phyloP scores from a whole-genome alignment of 2,888 invertebrate genomes.

The Lordiphosa fenestrarum region DNA sequence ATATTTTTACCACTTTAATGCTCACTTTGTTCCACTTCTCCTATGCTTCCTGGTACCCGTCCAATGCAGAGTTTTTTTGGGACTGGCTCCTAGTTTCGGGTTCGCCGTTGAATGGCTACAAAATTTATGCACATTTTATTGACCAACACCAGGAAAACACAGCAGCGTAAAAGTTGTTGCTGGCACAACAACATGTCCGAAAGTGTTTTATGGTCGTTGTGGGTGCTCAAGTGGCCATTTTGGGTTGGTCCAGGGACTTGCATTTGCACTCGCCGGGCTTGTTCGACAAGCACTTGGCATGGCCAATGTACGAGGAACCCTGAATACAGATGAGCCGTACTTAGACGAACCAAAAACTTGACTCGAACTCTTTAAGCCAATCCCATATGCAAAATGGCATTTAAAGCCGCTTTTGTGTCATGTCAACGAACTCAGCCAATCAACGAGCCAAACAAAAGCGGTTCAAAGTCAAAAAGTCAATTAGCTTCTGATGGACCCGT shows the following conservation, averaged over 20 bases:
- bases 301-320: conserved; percentile 28
- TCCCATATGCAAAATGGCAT: conserved; percentile 18
- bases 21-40: conserved; percentile 29
- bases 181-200: conserved; percentile 68
- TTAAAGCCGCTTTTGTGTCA: conserved; percentile 20
- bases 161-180: conserved; percentile 38
- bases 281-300: conserved; percentile 67
- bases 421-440: conserved; percentile 59
- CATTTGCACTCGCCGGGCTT: conserved; percentile 44
- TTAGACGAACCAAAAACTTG: not conserved
- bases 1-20: too few relatives aligned
- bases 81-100: conserved; percentile 23
- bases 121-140: conserved; percentile 74
- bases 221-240: conserved; percentile 73
- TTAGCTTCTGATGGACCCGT: conserved; percentile 41
- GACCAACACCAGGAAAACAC: conserved; percentile 58
- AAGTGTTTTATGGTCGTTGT: conserved; percentile 73
- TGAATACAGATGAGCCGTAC: conserved; percentile 67
- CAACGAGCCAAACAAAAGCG: conserved; percentile 19
- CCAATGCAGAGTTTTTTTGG: conserved; percentile 37
- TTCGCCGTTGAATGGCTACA: conserved; percentile 41
- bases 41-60: conserved; percentile 20
- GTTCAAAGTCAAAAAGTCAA: conserved; percentile 74
- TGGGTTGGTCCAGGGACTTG: conserved; percentile 28
- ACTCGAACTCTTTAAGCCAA: conserved; percentile 30